These are phyloP conservation scores for Eupeodes latifasciatus DNA, from an alignment of 2,888 invertebrate species.

Conservation along the genomic window DNA sequence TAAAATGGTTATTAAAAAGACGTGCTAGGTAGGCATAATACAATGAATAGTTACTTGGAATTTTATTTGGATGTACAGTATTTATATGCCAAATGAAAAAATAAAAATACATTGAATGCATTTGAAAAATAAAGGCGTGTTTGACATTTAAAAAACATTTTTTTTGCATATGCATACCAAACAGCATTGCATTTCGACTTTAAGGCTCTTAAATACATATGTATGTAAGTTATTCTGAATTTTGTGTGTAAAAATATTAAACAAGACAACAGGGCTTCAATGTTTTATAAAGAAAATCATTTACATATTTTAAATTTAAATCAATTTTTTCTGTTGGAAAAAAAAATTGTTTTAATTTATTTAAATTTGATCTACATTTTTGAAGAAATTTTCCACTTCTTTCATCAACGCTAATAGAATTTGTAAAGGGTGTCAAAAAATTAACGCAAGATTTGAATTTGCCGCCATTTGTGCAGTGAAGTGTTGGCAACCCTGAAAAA, in stretches of 20 bases:
- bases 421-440: no score
- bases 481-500: no score
- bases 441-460: no score
- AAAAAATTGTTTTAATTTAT: no score
- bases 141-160: slow-evolving; percentile 3
- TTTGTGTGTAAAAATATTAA: background rate
- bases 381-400: no score
- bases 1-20: slow-evolving; percentile 34
- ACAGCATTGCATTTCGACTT: background rate
- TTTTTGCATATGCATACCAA: background rate
- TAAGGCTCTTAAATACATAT: background rate
- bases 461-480: no score
- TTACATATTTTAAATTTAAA: no score
- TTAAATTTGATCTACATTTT: no score
- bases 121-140: background rate
- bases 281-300: no score
- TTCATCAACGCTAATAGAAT: no score
- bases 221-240: background rate
- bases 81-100: slow-evolving; percentile 7
- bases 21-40: slow-evolving; percentile 9
- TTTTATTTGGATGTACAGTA: background rate
- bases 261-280: background rate
- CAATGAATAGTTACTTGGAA: slow-evolving; percentile 4
- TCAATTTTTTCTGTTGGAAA: no score
- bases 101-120: slow-evolving; percentile 11